Base-by-base conservation (phyloP, 2,797 vertebrate species). In the Semaprochilodus insignis region DNA sequence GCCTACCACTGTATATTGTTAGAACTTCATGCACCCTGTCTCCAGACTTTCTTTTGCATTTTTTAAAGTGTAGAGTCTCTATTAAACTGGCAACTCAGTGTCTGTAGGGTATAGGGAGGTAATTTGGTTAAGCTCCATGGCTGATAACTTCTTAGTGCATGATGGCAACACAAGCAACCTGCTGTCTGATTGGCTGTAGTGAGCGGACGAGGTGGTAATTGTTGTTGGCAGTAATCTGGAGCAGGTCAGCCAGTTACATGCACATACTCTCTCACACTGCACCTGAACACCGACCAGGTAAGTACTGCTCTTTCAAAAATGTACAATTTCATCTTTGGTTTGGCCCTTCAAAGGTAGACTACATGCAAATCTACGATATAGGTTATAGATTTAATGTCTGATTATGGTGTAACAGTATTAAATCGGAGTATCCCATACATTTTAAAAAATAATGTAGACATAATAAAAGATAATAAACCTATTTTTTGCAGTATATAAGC, bases 211-310 rank as follows among this genome's bases (percentile, higher is more conserved):
- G 87, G 83, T 52, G 86, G 27, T 94, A 92, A 93, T 92, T 91
- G 81, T 88, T 83, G 83, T 6, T 87, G 92, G 92, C 90, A 93
- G 83, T 90, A 90, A 93, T 90, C 91, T 89, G 88, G 78, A 89
- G 88, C 84, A 81, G 88, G 82, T 87, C 86, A 85, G 67, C 65
- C 76, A 77, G 81, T 86, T 77, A 57, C 75, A 55, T 5, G 73
- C 69, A 25, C 60, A 11, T n/a, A 51, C 19, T 59, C 72, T 21
- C 27, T 44, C 54, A 27, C 10, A 17, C 60, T 78, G 66, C 17
- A 85, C 34, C 62, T 80, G 85, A 83, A 82, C 85, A 79, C 65
- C 40, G 31, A 76, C 55, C 74, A 67, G 80, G 80, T 81, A 81
- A 70, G 80, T 1, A 55, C 19, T 59, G 52, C 44, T 13, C 25